phyloP scores from a whole-genome alignment of 2,888 invertebrate genomes.

The Empis livida region DNA sequence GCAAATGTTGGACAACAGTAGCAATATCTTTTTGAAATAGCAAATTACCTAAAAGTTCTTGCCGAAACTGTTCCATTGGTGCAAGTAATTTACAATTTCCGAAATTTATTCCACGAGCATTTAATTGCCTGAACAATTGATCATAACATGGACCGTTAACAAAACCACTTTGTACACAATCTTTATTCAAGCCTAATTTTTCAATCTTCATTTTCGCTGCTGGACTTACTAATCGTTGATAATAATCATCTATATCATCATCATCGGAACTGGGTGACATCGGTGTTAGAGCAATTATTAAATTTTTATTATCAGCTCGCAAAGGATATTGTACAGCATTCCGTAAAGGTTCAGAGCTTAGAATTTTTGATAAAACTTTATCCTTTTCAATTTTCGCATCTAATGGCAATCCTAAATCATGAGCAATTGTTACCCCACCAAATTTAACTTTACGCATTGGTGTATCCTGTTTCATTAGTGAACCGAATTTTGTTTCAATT shows the following conservation, averaged over 20 bases:
- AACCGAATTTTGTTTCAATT: slow-evolving; percentile 21
- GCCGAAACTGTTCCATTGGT: slow-evolving; percentile 43
- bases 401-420: slow-evolving; percentile 27
- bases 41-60: slow-evolving; percentile 41
- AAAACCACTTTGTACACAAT: slow-evolving; percentile 43
- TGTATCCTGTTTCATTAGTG: slow-evolving; percentile 31
- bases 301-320: neutral
- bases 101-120: slow-evolving; percentile 40
- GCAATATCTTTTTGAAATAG: slow-evolving; percentile 43
- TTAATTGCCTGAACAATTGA: slow-evolving; percentile 41
- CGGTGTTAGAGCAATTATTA: slow-evolving; percentile 18
- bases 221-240: slow-evolving; percentile 38
- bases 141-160: slow-evolving; percentile 48
- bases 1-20: slow-evolving; percentile 39
- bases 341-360: slow-evolving; percentile 27
- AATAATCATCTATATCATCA: slow-evolving; percentile 26
- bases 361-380: slow-evolving; percentile 27
- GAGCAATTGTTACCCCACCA: slow-evolving; percentile 24
- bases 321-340: slow-evolving; percentile 20
- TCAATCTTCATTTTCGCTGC: slow-evolving; percentile 38
- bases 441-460: slow-evolving; percentile 33
- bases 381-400: slow-evolving; percentile 30
- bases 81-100: slow-evolving; percentile 41
- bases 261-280: slow-evolving; percentile 38
- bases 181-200: slow-evolving; percentile 41